Conservation (phyloP, 2,888 invertebrate species). For the Tachystola acroxantha region DNA sequence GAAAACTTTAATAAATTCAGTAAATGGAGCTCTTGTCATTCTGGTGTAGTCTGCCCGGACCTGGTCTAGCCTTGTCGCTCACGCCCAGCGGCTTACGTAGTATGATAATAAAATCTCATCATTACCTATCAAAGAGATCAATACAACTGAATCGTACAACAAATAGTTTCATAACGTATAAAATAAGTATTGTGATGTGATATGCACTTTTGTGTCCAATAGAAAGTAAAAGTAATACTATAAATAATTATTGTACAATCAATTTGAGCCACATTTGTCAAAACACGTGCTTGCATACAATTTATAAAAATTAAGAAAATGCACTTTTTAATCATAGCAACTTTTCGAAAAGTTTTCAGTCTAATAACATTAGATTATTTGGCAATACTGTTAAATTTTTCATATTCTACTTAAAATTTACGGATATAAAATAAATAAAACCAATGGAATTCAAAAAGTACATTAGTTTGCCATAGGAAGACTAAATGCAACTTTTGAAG, state of each 20-base stretch:
- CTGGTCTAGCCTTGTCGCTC: too few relatives aligned
- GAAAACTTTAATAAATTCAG: too few relatives aligned
- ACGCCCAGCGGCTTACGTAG: too few relatives aligned
- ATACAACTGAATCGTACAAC: slow-evolving; percentile 53
- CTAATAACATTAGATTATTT: slow-evolving; percentile 75
- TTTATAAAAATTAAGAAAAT: slow-evolving; percentile 19
- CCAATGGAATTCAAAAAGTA: slow-evolving; percentile 40
- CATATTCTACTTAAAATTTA: slow-evolving; percentile 50
- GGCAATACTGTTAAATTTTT: slow-evolving; percentile 72
- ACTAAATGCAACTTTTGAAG: slow-evolving; percentile 56
- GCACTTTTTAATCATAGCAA: slow-evolving; percentile 36
- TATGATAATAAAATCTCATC: slow-evolving; percentile 54
- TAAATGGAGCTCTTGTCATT: too few relatives aligned
- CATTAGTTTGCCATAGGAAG: slow-evolving; percentile 59
- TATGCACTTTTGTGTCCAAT: slow-evolving; percentile 55
- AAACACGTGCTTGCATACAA: slow-evolving; percentile 21
- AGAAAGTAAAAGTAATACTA: slow-evolving; percentile 25
- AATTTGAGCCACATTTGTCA: slow-evolving; percentile 45
- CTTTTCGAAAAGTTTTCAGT: slow-evolving; percentile 54
- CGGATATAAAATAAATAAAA: slow-evolving; percentile 50
- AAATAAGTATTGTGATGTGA: slow-evolving; percentile 45
- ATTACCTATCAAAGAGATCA: slow-evolving; percentile 68
- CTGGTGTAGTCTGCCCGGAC: too few relatives aligned
- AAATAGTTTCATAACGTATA: slow-evolving; percentile 30
- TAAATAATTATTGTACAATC: slow-evolving; percentile 17